phyloP scores from a whole-genome alignment of 2,797 vertebrate species.

The Danio tinwini region DNA sequence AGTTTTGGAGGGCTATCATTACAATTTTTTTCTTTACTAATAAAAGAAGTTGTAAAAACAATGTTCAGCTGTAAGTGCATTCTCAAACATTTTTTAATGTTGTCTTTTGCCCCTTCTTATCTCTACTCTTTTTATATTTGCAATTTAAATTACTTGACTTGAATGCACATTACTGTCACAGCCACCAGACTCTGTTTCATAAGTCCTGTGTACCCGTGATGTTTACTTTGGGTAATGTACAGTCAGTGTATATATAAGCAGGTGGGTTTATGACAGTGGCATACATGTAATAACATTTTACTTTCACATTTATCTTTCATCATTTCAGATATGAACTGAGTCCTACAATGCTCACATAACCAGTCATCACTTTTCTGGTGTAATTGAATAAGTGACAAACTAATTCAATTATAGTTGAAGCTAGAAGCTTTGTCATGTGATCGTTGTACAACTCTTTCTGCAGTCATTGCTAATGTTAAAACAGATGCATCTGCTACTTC shows the following conservation, averaged over 20 bases:
- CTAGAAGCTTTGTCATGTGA: not conserved
- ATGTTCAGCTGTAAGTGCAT: conserved; percentile 32
- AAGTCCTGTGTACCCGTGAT: not conserved
- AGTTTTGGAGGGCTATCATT: not conserved
- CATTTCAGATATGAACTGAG: conserved; percentile 28
- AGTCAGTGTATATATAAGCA: conserved; percentile 36
- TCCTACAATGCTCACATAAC: not conserved
- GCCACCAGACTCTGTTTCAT: not conserved
- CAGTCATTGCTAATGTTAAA: not conserved
- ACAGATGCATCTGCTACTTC: not conserved
- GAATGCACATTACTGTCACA: conserved; percentile 18
- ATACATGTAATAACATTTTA: conserved; percentile 17
- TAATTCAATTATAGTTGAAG: not conserved
- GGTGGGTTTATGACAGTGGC: conserved; percentile 52
- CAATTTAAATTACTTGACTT: not conserved
- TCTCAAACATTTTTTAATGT: conserved; percentile 15
- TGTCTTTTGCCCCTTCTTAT: not conserved
- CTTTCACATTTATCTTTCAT: not conserved
- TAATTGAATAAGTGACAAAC: conserved; percentile 1
- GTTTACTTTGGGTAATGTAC: conserved; percentile 4
- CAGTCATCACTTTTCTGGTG: not conserved
- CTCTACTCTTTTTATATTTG: conserved; percentile 17
- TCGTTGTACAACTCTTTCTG: not conserved
- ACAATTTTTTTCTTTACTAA: conserved; percentile 22
- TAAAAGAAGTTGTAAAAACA: conserved; percentile 35